Evolutionary conservation across 30 jellyfish, hydroid and myxozoan species (phyloP).

Genomic region (Sanderia malayensis): DNA sequence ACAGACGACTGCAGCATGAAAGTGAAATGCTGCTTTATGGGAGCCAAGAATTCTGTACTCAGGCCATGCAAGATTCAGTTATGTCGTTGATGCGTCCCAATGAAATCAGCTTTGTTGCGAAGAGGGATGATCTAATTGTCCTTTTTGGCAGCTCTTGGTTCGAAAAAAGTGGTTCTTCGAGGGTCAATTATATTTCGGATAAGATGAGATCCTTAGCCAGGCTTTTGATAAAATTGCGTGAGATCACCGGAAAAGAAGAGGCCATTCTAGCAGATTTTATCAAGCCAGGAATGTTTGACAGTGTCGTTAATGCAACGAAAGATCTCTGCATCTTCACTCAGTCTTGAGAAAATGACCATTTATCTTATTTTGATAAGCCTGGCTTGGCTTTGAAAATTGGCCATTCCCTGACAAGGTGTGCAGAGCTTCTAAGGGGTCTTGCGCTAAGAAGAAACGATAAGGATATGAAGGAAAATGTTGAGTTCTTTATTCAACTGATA

Average conservation of each 20-base stretch:
- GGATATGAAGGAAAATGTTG: background rate
- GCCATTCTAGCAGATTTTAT: constrained; percentile 6
- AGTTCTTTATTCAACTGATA: constrained; percentile 17
- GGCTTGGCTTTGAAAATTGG: constrained; percentile 31
- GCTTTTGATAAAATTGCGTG: constrained; percentile 11
- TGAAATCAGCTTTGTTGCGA: constrained; percentile 24
- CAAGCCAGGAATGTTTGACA: constrained; percentile 31
- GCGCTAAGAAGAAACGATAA: constrained; percentile 17
- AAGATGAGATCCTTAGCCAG: background rate
- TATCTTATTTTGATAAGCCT: constrained; percentile 24
- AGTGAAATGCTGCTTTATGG: constrained; percentile 18
- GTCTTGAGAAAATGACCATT: background rate
- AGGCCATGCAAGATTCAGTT: constrained; percentile 2
- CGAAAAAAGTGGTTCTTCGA: constrained; percentile 8
- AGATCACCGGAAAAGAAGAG: background rate
- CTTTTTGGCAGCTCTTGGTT: constrained; percentile 9
- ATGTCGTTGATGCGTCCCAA: constrained; percentile 17
- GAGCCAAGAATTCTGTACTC: background rate
- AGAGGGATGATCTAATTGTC: constrained; percentile 8
- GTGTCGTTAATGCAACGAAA: constrained; percentile 22
- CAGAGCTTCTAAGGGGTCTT: constrained; percentile 25
- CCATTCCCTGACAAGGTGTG: constrained; percentile 21
- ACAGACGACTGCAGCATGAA: constrained; percentile 16
- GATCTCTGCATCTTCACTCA: constrained; percentile 21
- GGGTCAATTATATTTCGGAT: background rate